phyloP scores from a whole-genome alignment of 2,888 invertebrate species.

The Artemia sinica region DNA sequence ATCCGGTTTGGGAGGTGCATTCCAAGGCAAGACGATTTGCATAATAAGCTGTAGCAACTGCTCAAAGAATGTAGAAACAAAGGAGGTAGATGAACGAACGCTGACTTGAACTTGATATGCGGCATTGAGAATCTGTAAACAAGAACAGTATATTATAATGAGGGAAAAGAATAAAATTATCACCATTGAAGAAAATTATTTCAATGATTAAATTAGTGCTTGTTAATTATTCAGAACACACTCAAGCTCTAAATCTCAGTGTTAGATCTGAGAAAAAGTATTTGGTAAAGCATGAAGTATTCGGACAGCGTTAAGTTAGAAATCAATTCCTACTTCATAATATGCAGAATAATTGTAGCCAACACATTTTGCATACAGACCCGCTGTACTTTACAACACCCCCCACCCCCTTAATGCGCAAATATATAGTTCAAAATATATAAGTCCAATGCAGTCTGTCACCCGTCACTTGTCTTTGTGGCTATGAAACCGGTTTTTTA shows the following conservation, averaged over 20 bases:
- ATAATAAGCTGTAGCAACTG: conserved; percentile 45
- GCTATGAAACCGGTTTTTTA: not conserved
- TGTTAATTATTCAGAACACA: conserved; percentile 3
- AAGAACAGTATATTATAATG: not conserved
- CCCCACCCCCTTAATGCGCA: not conserved
- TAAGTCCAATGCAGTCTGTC: too few species aligned
- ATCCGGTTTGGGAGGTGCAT: conserved; percentile 35
- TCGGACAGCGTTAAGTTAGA: too few species aligned
- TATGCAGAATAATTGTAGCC: too few species aligned
- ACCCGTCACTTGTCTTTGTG: not conserved
- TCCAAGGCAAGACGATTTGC: conserved; percentile 44
- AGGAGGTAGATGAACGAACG: conserved; percentile 43
- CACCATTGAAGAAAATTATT: conserved; percentile 8
- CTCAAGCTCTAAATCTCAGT: too few species aligned
- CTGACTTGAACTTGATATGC: conserved; percentile 58
- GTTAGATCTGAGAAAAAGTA: too few species aligned
- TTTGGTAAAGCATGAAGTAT: too few species aligned
- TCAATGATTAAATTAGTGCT: conserved; percentile 7
- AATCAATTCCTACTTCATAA: too few species aligned
- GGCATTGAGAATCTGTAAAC: conserved; percentile 39
- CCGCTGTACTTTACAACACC: not conserved
- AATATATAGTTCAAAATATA: too few species aligned
- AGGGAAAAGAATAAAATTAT: conserved; percentile 2
- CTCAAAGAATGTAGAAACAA: conserved; percentile 46
- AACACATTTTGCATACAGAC: not conserved